phyloP scores from a whole-genome alignment of 2,888 invertebrate genomes.

The Pyrocoelia pectoralis region DNA sequence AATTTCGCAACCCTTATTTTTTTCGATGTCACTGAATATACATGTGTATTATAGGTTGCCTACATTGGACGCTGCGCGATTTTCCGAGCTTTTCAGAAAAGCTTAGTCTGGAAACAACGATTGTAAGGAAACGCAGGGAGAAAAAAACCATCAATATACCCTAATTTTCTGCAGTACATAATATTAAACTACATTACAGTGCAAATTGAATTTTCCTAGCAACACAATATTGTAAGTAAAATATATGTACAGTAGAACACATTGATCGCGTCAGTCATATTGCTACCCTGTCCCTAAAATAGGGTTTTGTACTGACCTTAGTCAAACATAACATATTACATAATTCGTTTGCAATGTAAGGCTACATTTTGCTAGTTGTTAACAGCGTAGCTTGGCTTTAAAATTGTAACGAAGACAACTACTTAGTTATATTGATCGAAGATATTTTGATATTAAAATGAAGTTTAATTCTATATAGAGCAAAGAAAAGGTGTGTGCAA shows the following conservation, averaged over 20 bases:
- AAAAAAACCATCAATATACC: background rate
- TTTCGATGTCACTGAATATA: too few species aligned
- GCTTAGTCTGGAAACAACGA: background rate
- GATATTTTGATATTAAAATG: conserved; percentile 2
- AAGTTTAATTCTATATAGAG: conserved; percentile 25
- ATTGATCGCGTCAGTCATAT: background rate
- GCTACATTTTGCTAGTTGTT: background rate
- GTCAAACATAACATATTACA: background rate
- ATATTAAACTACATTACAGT: background rate
- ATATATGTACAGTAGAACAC: background rate
- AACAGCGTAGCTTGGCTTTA: background rate
- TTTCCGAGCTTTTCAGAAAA: background rate
- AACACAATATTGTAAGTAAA: background rate
- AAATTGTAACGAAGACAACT: background rate
- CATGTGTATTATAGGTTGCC: background rate
- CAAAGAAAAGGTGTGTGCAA: conserved; percentile 28
- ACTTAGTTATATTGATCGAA: too few species aligned
- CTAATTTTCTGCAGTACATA: background rate
- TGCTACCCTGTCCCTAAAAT: background rate
- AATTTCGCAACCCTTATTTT: too few species aligned
- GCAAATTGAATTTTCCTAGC: background rate
- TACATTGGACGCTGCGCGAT: background rate
- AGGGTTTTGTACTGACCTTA: background rate
- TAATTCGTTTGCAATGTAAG: background rate
- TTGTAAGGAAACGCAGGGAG: background rate